These are phyloP conservation scores for Hyperoplus immaculatus DNA, from an alignment of 2,797 vertebrate genomes.

Conservation along the genomic window DNA sequence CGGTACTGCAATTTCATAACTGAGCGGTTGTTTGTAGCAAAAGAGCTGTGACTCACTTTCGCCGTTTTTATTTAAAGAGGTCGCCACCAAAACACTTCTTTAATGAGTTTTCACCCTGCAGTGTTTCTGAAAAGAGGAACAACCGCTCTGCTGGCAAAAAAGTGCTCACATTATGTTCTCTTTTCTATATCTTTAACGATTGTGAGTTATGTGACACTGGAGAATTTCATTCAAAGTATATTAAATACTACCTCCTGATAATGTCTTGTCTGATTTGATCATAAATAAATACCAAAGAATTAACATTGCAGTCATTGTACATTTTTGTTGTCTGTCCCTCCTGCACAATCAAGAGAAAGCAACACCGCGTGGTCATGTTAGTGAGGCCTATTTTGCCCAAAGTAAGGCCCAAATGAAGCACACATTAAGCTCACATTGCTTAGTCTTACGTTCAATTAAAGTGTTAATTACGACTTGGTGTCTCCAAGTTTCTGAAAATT, in stretches of 20 bases:
- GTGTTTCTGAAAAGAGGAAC: slow-evolving; percentile 27
- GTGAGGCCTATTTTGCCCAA: neutral
- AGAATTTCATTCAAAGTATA: neutral
- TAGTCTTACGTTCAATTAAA: too few relatives aligned
- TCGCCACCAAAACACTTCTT: slow-evolving; percentile 20
- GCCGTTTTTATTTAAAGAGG: slow-evolving; percentile 26
- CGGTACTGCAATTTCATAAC: slow-evolving; percentile 2
- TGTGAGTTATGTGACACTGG: neutral
- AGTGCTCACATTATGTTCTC: neutral
- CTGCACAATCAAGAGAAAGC: neutral
- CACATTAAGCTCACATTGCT: neutral
- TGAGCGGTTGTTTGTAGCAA: slow-evolving; percentile 22
- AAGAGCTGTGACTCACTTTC: slow-evolving; percentile 28
- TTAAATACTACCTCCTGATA: neutral
- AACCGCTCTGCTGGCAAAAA: slow-evolving; percentile 5
- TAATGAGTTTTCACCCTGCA: slow-evolving; percentile 19
- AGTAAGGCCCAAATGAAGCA: neutral
- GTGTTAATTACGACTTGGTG: too few relatives aligned
- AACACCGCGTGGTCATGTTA: neutral
- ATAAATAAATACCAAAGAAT: neutral
- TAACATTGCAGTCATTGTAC: neutral
- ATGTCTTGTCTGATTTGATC: neutral
- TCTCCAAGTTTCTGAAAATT: neutral
- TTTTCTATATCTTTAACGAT: neutral
- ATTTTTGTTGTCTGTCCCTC: neutral